Evolutionary conservation across 2,797 vertebrate species (phyloP).

Genomic region (Microhierax caerulescens): DNA sequence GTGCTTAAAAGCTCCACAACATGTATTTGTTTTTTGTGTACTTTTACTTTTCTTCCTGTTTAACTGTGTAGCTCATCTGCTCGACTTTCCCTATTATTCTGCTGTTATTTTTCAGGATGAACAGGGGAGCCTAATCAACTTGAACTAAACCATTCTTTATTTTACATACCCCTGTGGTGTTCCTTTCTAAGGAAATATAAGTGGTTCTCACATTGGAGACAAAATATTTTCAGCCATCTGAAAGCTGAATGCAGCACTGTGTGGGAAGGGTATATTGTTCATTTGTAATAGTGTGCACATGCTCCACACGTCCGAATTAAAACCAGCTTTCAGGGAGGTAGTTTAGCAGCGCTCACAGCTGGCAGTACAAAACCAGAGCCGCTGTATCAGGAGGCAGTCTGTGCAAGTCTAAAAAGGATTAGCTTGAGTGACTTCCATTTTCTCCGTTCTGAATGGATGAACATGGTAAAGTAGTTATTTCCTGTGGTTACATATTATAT

Average conservation of each 20-base stretch:
- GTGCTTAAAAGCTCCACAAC: neutral
- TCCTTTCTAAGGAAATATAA: neutral
- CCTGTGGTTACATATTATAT: conserved; percentile 29
- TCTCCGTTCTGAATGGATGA: conserved; percentile 24
- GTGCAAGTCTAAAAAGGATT: neutral
- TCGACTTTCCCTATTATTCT: neutral
- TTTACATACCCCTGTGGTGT: neutral
- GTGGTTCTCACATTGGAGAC: neutral
- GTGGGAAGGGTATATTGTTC: neutral
- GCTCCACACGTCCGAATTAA: neutral
- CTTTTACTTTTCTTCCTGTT: neutral
- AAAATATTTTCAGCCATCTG: neutral
- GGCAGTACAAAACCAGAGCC: neutral
- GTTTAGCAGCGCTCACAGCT: neutral
- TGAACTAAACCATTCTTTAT: neutral
- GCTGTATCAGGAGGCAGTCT: neutral
- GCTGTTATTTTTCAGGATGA: neutral
- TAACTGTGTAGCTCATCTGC: neutral
- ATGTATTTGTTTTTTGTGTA: neutral
- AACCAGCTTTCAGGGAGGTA: neutral
- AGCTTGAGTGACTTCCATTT: conserved; percentile 19
- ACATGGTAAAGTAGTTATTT: conserved; percentile 4
- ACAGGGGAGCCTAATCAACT: neutral
- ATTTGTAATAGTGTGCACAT: neutral
- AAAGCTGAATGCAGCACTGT: neutral